Evolutionary conservation across 2,113 vertebrate species (phyloP).

Genomic region (Scomber colias): DNA sequence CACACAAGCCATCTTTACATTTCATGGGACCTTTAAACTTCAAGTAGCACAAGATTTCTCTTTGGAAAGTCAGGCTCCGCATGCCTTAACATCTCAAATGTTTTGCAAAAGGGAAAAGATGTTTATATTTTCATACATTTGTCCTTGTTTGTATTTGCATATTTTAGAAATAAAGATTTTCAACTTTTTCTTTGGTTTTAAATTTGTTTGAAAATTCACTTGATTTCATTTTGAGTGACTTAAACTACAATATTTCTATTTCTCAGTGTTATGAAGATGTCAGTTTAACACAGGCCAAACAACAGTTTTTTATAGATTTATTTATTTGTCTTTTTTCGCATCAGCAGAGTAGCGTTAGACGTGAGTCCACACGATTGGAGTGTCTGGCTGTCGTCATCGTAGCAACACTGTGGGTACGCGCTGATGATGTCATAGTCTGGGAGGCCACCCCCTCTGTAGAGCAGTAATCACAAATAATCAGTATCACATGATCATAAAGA

Average conservation of each 20-base stretch:
- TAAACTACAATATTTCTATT: background rate
- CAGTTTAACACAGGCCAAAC: no score
- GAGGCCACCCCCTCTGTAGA: constrained; percentile 77
- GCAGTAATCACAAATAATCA: background rate
- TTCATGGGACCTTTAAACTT: constrained; percentile 78
- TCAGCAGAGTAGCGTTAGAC: constrained; percentile 83
- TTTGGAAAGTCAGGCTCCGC: constrained; percentile 69
- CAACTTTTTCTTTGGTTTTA: constrained; percentile 50
- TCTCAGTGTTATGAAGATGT: no score
- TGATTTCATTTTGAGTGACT: background rate
- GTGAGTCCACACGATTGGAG: constrained; percentile 87
- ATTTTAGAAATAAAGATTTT: constrained; percentile 87
- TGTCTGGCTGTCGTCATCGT: constrained; percentile 81
- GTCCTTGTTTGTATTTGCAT: constrained; percentile 78
- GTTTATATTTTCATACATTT: constrained; percentile 83
- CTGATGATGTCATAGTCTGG: constrained; percentile 90
- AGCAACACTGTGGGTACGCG: constrained; percentile 84
- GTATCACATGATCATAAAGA: background rate
- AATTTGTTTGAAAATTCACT: background rate
- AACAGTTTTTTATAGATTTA: background rate
- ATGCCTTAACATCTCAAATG: constrained; percentile 78
- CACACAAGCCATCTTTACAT: constrained; percentile 72
- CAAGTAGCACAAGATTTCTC: constrained; percentile 69
- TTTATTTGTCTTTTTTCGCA: constrained; percentile 65
- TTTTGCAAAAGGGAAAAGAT: constrained; percentile 79